Base-by-base conservation (phyloP, 2,113 vertebrate species). In the Glaucidium brasilianum region DNA sequence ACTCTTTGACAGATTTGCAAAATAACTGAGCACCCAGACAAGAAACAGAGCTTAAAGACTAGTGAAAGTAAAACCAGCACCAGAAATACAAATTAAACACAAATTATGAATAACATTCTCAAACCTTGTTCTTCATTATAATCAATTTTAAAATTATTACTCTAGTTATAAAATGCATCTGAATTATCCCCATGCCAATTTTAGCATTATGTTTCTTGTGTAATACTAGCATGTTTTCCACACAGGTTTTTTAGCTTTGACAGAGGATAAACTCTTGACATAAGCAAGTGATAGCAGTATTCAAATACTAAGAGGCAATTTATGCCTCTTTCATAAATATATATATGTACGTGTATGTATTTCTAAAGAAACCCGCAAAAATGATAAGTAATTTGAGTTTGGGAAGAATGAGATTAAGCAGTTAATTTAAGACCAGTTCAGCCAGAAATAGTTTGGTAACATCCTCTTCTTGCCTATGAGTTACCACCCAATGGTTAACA, bases 341-440 rank as follows among this genome's bases (percentile, higher is more conserved):
- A 23, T 2, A 12, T 4, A 35, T 8, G 15, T 27, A 50, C 17
- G 23, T 27, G 7, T 35, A 10, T 0, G 0, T 11, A 32, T 66
- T 50, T 80, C 64, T 60, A 53, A 89, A 74, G 49, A 90, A 81
- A 85, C 2, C 5, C n/a, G 23, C 32, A 69, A 55, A 53, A 85
- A 76, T 9, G 5, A 0, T 35, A 89, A 45, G 20, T 39, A 35
- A 64, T 52, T 50, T 89, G 29, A 74, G 50, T 66, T 69, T 73
- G 25, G 12, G 15, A 66, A 69, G 30, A 83, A 32, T 27, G 17
- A 52, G 10, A 91, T 43, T 16, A 85, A 80, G 16, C 17, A 64
- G 39, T 23, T n/a, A 18, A 73, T 74, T 83, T 89, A 49, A 30
- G 62, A 88, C 5, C 17, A 58, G 29, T 60, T 39, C 76, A 30